Conservation (phyloP, 1,140 invertebrate species). For the Caerostris darwini region DNA sequence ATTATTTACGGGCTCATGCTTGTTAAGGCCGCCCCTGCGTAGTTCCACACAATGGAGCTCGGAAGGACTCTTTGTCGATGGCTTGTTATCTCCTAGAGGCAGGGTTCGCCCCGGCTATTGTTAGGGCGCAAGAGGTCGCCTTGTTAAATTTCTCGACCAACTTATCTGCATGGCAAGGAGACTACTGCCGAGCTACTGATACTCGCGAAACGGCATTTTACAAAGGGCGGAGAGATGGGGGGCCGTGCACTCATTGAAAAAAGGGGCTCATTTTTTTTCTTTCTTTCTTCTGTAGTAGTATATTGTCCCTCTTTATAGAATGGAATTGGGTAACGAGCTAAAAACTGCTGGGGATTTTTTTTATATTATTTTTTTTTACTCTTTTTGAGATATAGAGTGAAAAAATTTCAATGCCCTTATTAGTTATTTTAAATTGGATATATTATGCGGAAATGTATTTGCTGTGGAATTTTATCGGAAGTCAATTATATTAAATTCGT, state of each 20-base stretch:
- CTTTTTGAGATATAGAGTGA: too few relatives aligned
- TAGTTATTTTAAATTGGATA: too few relatives aligned
- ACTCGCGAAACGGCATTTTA: slow-evolving; percentile 49
- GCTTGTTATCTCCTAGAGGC: slow-evolving; percentile 72
- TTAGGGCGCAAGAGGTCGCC: slow-evolving; percentile 72
- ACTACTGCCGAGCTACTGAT: slow-evolving; percentile 54
- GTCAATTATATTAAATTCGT: too few relatives aligned
- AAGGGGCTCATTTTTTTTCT: background rate
- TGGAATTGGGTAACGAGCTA: background rate
- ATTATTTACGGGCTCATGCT: slow-evolving; percentile 72
- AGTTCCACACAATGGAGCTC: slow-evolving; percentile 61
- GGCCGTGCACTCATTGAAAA: background rate
- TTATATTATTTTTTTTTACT: too few relatives aligned
- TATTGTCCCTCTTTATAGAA: background rate
- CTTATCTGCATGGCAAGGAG: slow-evolving; percentile 72
- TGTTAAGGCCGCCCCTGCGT: slow-evolving; percentile 51
- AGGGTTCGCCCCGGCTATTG: slow-evolving; percentile 65
- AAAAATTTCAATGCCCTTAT: too few relatives aligned
- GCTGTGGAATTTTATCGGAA: too few relatives aligned
- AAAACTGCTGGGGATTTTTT: background rate
- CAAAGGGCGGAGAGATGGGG: background rate
- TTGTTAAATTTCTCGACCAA: slow-evolving; percentile 72
- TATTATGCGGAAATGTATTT: too few relatives aligned
- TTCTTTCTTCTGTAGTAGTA: background rate
- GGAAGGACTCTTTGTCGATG: slow-evolving; percentile 52